These are phyloP conservation scores for Myripristis jacobus DNA, from an alignment of 2,797 vertebrate species.

Conservation along the genomic window DNA sequence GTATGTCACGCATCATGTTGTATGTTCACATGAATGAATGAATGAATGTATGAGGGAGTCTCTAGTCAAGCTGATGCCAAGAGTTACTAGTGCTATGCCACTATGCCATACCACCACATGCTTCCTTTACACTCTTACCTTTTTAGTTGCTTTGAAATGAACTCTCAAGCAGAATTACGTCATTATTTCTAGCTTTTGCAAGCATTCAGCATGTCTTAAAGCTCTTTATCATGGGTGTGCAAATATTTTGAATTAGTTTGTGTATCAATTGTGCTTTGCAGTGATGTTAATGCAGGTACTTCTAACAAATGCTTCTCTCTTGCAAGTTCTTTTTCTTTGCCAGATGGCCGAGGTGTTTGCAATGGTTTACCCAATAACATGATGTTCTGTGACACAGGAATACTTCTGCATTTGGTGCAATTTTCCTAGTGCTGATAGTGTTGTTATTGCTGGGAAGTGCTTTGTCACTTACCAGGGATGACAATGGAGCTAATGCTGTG, in stretches of 20 bases:
- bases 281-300: slow-evolving; percentile 43
- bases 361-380: slow-evolving; percentile 6
- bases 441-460: slow-evolving; percentile 17
- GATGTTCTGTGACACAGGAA: slow-evolving; percentile 21
- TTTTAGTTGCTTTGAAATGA: slow-evolving; percentile 64
- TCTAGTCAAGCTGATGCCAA: slow-evolving; percentile 44
- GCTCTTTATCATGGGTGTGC: slow-evolving; percentile 46
- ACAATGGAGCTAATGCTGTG: slow-evolving; percentile 20
- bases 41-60: slow-evolving; percentile 62
- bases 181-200: slow-evolving; percentile 38
- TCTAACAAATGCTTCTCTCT: slow-evolving; percentile 57
- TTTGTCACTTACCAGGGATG: slow-evolving; percentile 7
- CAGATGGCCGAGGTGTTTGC: slow-evolving; percentile 19
- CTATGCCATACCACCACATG: slow-evolving; percentile 52
- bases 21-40: slow-evolving; percentile 57
- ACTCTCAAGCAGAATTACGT: slow-evolving; percentile 48
- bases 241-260: slow-evolving; percentile 44
- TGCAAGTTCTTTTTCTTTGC: slow-evolving; percentile 20
- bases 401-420: slow-evolving; percentile 19
- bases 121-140: slow-evolving; percentile 42
- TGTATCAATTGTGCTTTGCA: slow-evolving; percentile 44
- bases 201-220: slow-evolving; percentile 68
- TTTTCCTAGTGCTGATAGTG: slow-evolving; percentile 9
- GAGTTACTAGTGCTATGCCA: slow-evolving; percentile 52
- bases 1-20: slow-evolving; percentile 47